Base-by-base conservation (phyloP, 2,113 vertebrate species). In the Nipponia nippon region DNA sequence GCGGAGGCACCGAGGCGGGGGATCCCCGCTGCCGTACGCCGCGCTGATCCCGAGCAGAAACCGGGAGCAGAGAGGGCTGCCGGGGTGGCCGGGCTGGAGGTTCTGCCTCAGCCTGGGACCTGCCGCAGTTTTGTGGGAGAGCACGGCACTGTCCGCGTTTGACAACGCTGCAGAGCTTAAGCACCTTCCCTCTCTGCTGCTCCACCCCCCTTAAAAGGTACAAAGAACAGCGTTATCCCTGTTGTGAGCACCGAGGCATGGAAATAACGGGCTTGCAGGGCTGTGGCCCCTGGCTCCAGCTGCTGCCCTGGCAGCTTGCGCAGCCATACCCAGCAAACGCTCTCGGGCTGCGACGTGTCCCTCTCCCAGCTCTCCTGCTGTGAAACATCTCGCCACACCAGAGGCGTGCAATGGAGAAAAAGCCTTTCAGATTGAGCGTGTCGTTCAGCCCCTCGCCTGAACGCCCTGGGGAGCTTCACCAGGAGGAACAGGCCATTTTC, bases 311-410 rank as follows among this genome's bases (percentile, higher is more conserved):
- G 18, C 56, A 52, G 21, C 53, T 49, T 7, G 18, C 10, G 49
- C 1, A 0, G n/a, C 67, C 65, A 7, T 2, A 2, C 15, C 30
- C 29, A 30, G 47, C 50, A 26, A 32, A 49, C 22, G 4, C 47
- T 23, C 19, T 23, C 0, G 0, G 67, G 12, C 29, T 40, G 10
- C 3, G 6, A 23, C 2, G 0, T 16, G 27, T 40, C 55, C n/a
- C 6, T 58, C 18, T 46, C 13, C 40, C 18, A 21, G 0, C 5
- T 46, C 2, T 34, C 7, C 30, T 19, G 22, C 8, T 38, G 16
- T 7, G 5, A 47, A 16, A 12, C 1, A 1, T 15, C 18, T 46
- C 25, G 4, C 30, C 38, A 17, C 0, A 3, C 18, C 69, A 76
- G 55, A 58, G 16, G 50, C 34, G n/a, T 14, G 34, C 1, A 0